phyloP scores from a whole-genome alignment of 2,888 invertebrate genomes.

The Molorchus minor region DNA sequence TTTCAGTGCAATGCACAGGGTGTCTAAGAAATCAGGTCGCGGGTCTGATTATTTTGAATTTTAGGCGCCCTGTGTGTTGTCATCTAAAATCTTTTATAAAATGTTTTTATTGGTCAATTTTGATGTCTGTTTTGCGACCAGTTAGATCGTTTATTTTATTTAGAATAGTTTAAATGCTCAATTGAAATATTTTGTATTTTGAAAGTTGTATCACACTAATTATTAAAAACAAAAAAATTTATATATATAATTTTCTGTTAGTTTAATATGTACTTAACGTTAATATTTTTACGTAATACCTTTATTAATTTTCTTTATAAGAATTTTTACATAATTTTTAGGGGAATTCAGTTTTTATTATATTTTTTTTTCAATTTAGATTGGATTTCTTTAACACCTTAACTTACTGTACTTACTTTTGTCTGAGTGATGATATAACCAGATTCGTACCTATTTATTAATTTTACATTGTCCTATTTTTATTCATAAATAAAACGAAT shows the following conservation, averaged over 20 bases:
- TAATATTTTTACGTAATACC: constrained; percentile 19
- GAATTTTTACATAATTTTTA: constrained; percentile 8
- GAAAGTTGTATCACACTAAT: background rate
- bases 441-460: constrained; percentile 23
- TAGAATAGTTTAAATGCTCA: no score
- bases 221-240: constrained; percentile 1
- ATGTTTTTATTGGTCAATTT: constrained; percentile 22
- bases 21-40: no score
- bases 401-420: constrained; percentile 13
- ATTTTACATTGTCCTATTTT: constrained; percentile 17
- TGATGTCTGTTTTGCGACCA: constrained; percentile 14
- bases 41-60: no score
- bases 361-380: background rate
- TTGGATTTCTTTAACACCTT: constrained; percentile 19
- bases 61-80: no score
- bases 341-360: background rate
- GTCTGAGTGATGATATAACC: constrained; percentile 20
- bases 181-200: background rate
- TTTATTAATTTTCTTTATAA: constrained; percentile 26
- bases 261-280: constrained; percentile 5
- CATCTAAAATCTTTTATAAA: constrained; percentile 18
- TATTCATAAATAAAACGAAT: constrained; percentile 23
- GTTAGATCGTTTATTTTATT: constrained; percentile 17
- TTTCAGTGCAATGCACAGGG: constrained; percentile 12
- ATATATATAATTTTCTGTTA: background rate